A percentile compares a stretch with the other conserved stretches of the same genome.
Conservation (phyloP, 2,113 vertebrate genomes). For the Tragelaphus imberbis region DNA sequence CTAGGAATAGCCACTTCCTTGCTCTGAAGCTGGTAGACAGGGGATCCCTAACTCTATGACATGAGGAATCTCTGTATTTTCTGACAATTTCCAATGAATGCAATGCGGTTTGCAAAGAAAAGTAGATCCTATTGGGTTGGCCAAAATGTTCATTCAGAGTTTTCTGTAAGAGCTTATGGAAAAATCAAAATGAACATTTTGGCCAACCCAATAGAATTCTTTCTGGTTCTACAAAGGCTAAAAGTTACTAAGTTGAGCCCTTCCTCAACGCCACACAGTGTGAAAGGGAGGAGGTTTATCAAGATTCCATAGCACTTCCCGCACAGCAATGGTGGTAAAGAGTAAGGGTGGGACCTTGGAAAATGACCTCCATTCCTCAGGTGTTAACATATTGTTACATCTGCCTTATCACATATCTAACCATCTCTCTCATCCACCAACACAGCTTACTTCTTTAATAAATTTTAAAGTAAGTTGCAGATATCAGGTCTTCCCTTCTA, state of each 20-base stretch:
- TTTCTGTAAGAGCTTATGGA: neutral
- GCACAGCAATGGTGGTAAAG: neutral
- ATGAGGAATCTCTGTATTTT: neutral
- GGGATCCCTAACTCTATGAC: neutral
- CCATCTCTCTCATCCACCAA: neutral
- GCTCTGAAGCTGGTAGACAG: neutral
- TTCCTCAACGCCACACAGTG: neutral
- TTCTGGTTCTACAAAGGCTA: neutral
- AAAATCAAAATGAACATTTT: neutral
- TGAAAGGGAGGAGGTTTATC: neutral
- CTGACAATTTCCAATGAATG: neutral
- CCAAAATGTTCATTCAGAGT: neutral
- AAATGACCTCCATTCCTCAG: neutral
- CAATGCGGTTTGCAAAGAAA: neutral
- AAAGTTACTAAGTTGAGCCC: neutral
- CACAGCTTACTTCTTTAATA: neutral
- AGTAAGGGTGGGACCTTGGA: neutral
- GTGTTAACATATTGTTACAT: neutral
- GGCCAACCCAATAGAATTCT: neutral
- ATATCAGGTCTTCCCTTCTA: neutral
- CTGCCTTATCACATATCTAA: neutral
- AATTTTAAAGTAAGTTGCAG: neutral
- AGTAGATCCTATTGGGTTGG: neutral
- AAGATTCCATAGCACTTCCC: neutral
- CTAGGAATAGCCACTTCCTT: neutral